phyloP scores from a whole-genome alignment of 2,797 vertebrate genomes.

The Galagoides demidoff region DNA sequence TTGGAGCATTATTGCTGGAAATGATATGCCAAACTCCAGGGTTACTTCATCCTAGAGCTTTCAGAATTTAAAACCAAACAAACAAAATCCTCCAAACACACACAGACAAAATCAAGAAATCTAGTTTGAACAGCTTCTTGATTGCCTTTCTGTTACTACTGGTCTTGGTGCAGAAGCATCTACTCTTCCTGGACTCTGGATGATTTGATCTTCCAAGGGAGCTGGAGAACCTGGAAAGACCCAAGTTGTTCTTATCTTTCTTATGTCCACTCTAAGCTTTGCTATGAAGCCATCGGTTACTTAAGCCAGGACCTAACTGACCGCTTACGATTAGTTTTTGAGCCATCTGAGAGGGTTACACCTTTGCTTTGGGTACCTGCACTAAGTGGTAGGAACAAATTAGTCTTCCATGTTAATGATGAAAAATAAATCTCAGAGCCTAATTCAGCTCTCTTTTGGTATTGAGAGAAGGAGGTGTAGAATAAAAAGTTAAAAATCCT shows the following conservation, averaged over 20 bases:
- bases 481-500: conserved; percentile 39
- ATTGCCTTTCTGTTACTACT: not conserved
- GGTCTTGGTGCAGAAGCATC: not conserved
- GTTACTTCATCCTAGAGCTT: not conserved
- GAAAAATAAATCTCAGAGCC: not conserved
- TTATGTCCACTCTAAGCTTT: not conserved
- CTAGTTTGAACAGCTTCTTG: not conserved
- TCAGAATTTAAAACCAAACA: not conserved
- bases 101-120: not conserved
- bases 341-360: not conserved
- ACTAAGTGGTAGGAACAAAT: not conserved
- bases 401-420: not conserved
- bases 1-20: not conserved
- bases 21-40: not conserved
- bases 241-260: not conserved
- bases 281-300: not conserved
- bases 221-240: not conserved
- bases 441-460: not conserved
- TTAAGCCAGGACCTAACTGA: not conserved
- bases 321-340: not conserved
- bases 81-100: not conserved
- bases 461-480: not conserved
- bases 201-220: not conserved
- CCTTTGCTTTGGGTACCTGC: not conserved
- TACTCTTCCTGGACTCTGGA: not conserved